A percentile compares a stretch with the other conserved stretches of the same genome.
Conservation (phyloP, 2,797 vertebrate species). For the Pempheris klunzingeri region DNA sequence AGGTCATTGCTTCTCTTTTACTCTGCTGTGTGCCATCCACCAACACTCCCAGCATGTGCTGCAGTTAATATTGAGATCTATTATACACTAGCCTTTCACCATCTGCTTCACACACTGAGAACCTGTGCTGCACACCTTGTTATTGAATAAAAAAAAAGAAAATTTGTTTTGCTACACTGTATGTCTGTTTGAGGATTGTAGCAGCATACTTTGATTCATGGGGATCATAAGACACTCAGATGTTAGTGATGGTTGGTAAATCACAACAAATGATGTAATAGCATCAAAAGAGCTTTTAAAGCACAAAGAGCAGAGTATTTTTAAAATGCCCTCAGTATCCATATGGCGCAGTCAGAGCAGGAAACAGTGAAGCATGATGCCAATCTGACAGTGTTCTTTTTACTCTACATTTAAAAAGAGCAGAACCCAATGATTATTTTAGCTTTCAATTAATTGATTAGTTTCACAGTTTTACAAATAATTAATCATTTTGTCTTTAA, state of each 20-base stretch:
- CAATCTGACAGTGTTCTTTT: slow-evolving; percentile 7
- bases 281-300: slow-evolving; percentile 53
- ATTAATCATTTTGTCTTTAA: neutral
- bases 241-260: slow-evolving; percentile 54
- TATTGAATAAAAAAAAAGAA: slow-evolving; percentile 50
- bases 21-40: slow-evolving; percentile 83
- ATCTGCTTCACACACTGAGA: slow-evolving; percentile 84
- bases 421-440: neutral
- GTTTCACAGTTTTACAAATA: neutral
- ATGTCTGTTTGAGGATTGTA: slow-evolving; percentile 46
- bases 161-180: slow-evolving; percentile 37
- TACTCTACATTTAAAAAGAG: slow-evolving; percentile 14
- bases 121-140: slow-evolving; percentile 74
- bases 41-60: slow-evolving; percentile 86
- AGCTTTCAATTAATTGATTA: neutral
- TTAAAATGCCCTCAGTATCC: slow-evolving; percentile 23
- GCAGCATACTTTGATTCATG: slow-evolving; percentile 56
- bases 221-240: slow-evolving; percentile 53
- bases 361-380: slow-evolving; percentile 14
- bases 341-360: slow-evolving; percentile 30
- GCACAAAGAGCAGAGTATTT: slow-evolving; percentile 26
- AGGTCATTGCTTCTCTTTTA: slow-evolving; percentile 87
- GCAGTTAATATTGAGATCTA: slow-evolving; percentile 88
- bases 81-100: slow-evolving; percentile 84
- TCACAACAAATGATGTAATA: slow-evolving; percentile 59